Evolutionary conservation across 2,797 vertebrate species (phyloP), one percentile per base, ranked within the genome.

Genomic region (Silurus lanzhouensis): DNA sequence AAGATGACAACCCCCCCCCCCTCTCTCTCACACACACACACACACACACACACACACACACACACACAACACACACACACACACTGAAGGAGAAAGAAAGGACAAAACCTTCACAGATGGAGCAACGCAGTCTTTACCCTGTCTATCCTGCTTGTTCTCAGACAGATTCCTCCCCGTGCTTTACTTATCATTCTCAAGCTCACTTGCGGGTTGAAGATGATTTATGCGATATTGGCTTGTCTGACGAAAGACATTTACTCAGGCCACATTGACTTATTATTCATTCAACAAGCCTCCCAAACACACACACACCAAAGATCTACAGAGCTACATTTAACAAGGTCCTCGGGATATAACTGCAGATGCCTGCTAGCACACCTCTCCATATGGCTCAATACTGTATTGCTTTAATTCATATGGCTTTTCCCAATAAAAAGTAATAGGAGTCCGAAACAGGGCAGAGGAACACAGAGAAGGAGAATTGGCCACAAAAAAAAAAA

Each of bases 231-330:
- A 91, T 90, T 90, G 82, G 91, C 88, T 90, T 89, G 90, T 91
- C 89, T 89, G 79, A 87, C 81, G 84, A 85, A 85, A 89, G 81
- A 70, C 87, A 92, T 93, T 92, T 90, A 90, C 84, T 86, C 87
- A 82, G 86, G 89, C 90, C 90, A 89, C 91, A 91, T 92, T 25
- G 85, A 90, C 91, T 93, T 92, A 93, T 94, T 92, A 94, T 93
- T 94, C 92, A 94, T 92, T 90, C 89, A 94, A 93, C 93, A 94
- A 93, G 89, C 91, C 88, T 90, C 88, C 2, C 79, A 89, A 91
- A 92, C 92, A 88, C 86, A 83, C 48, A 38, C 64, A 13, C 19
- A 38, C 38, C 38, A 52, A 20, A 25, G 13, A 27, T 7, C 19
- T 9, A 44, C 57, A 78, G 1, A 76, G 44, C 38, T 70, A 63